phyloP scores from a whole-genome alignment of 2,888 invertebrate genomes.

The Clostera curtula region DNA sequence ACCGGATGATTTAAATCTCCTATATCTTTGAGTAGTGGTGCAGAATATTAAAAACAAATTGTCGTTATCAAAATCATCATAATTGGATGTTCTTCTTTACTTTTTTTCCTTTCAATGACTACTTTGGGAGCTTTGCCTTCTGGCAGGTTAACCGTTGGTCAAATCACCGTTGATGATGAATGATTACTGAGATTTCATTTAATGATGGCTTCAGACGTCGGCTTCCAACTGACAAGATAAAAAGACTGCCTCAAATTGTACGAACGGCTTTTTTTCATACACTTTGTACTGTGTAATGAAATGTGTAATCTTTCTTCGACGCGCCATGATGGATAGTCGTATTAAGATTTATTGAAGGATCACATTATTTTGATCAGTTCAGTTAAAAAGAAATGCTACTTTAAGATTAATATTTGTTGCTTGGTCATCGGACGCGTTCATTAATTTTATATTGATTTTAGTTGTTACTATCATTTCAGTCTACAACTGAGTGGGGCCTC shows the following conservation, averaged over 20 bases:
- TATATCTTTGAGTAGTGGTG: no score
- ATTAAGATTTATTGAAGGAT: constrained; percentile 22
- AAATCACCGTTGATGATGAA: constrained; percentile 67
- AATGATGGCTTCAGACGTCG: constrained; percentile 51
- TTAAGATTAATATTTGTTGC: constrained; percentile 13
- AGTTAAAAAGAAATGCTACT: constrained; percentile 18
- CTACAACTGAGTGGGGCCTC: no score
- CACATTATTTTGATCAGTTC: constrained; percentile 23
- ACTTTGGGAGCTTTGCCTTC: constrained; percentile 47
- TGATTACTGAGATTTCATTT: constrained; percentile 68
- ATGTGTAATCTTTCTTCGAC: constrained; percentile 44
- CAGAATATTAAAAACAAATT: constrained; percentile 24
- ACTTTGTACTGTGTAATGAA: constrained; percentile 38
- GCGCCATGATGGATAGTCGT: constrained; percentile 29
- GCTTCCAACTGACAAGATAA: constrained; percentile 54
- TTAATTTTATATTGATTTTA: no score
- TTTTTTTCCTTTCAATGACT: constrained; percentile 38
- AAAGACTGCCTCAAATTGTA: constrained; percentile 36
- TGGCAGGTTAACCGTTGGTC: constrained; percentile 55
- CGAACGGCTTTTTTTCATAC: constrained; percentile 25
- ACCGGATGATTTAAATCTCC: no score
- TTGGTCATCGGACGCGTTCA: not conserved
- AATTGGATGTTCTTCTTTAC: constrained; percentile 23
- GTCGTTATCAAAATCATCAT: constrained; percentile 34
- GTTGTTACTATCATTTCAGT: no score